phyloP scores from a whole-genome alignment of 2,888 invertebrate genomes.

The Emmelina monodactyla region DNA sequence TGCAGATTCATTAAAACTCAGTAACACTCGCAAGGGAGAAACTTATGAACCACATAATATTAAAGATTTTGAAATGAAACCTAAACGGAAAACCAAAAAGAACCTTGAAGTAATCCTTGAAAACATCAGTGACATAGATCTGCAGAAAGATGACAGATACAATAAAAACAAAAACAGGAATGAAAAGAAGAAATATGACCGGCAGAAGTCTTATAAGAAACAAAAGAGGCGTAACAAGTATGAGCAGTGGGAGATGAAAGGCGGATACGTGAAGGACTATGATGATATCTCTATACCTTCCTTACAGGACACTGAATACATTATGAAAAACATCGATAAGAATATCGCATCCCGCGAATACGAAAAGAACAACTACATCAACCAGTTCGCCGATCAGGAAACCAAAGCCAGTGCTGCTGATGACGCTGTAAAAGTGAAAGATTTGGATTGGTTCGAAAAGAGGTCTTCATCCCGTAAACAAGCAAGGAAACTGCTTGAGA shows the following conservation, averaged over 20 bases:
- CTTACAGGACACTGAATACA: conserved; percentile 28
- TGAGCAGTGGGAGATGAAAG: conserved; percentile 56
- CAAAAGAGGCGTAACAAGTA: conserved; percentile 51
- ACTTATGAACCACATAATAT: neutral
- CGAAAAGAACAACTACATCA: conserved; percentile 21
- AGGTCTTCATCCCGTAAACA: conserved; percentile 36
- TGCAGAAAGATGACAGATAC: conserved; percentile 49
- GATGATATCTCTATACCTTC: conserved; percentile 36
- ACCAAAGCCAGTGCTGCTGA: conserved; percentile 15
- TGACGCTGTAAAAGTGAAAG: conserved; percentile 16
- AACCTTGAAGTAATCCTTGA: conserved; percentile 20
- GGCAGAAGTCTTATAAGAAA: conserved; percentile 42
- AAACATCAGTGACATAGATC: conserved; percentile 36
- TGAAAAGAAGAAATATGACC: conserved; percentile 41
- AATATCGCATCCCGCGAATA: conserved; percentile 22
- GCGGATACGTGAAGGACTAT: conserved; percentile 45
- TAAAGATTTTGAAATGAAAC: conserved; percentile 4
- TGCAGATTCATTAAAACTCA: conserved; percentile 44
- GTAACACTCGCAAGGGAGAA: neutral
- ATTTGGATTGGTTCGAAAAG: conserved; percentile 43
- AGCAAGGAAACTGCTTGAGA: conserved; percentile 41
- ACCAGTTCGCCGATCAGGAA: conserved; percentile 22
- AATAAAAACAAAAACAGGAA: conserved; percentile 31
- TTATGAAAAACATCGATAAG: conserved; percentile 23
- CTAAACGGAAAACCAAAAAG: conserved; percentile 31